Evolutionary conservation across 92 coral and sea anemone genomes (phyloP).

Genomic region (Porites lobata): DNA sequence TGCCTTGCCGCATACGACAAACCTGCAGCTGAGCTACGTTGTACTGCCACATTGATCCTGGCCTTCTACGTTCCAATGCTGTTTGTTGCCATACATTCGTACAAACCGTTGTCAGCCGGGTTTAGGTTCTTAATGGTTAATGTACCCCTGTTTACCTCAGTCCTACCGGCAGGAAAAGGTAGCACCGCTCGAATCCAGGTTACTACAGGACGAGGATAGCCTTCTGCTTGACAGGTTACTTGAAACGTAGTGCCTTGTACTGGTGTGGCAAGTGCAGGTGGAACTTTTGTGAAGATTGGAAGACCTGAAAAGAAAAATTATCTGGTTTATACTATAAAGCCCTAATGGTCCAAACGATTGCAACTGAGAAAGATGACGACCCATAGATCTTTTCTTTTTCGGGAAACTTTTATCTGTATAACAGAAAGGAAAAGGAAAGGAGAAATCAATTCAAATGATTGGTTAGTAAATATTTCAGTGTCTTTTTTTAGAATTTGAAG

Average conservation of each 20-base stretch:
- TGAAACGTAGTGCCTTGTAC: neutral
- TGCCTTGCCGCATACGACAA: too few relatives aligned
- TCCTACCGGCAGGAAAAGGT: conserved; percentile 5
- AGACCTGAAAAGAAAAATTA: neutral
- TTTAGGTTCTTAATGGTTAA: conserved; percentile 9
- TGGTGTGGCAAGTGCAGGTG: neutral
- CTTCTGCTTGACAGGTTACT: conserved; percentile 9
- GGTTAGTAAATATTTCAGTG: too few relatives aligned
- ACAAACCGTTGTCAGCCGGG: conserved; percentile 24
- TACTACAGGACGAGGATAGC: conserved; percentile 13
- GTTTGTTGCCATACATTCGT: conserved; percentile 27
- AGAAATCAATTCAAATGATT: too few relatives aligned
- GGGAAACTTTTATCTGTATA: too few relatives aligned
- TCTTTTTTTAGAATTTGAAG: too few relatives aligned
- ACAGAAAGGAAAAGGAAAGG: too few relatives aligned
- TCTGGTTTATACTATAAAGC: too few relatives aligned
- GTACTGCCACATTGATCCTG: conserved; percentile 9
- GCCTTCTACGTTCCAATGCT: conserved; percentile 18
- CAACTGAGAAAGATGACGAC: too few relatives aligned
- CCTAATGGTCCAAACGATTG: too few relatives aligned
- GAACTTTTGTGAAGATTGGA: neutral
- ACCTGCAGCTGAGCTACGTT: neutral
- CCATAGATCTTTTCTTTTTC: too few relatives aligned
- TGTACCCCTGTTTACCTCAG: neutral
- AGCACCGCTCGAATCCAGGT: conserved; percentile 1